Evolutionary conservation across 2,888 invertebrate genomes (phyloP), one percentile per base, ranked within the genome.

Genomic region (Sclerodermus sp.): DNA sequence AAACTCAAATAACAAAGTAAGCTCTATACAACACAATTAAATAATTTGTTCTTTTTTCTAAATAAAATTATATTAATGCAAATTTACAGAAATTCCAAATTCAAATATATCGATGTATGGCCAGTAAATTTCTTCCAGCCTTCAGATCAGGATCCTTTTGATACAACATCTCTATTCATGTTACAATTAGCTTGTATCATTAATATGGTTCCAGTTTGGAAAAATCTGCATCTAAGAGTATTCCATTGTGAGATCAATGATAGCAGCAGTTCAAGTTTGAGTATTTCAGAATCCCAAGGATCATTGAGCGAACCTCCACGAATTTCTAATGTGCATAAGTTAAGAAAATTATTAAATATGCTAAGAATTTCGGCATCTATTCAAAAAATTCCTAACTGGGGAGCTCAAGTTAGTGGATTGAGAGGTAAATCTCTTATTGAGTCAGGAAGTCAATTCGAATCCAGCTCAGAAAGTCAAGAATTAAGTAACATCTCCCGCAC

Each of bases 111-210:
- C 50, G 99, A 99, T 80, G 96, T 99, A 3, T 99, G 98, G 98
- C 93, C 98, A 1, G 89, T 96, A 1, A 96, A 98, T 76, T 87
- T 96, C 60, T 86, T 96, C 59, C 82, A 86, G 68, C 93, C 88
- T 55, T 87, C 80, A 52, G 86, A 85, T 76, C 88, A 83, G 70
- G 91, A 87, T 79, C 87, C 87, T 46, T 96, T 96, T 80, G 93
- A 95, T 60, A 93, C 91, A 58, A 92, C 93, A 2, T 88, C 94
- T 10, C 82, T 98, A 55, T 99, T 99, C 80, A 91, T 97, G 84
- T 87, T 99, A 77, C 99, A 99, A 76, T 80, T 99, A 58, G 95
- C 97, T 0, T 97, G 97, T 63, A 96, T 99, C 45, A 87, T 96
- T 46, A 90, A 93, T 64, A 96, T 96, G 85, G 89, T 93, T 16